Evolutionary conservation across 1,140 invertebrate species (phyloP).

Genomic region (Drosophila subobscura): DNA sequence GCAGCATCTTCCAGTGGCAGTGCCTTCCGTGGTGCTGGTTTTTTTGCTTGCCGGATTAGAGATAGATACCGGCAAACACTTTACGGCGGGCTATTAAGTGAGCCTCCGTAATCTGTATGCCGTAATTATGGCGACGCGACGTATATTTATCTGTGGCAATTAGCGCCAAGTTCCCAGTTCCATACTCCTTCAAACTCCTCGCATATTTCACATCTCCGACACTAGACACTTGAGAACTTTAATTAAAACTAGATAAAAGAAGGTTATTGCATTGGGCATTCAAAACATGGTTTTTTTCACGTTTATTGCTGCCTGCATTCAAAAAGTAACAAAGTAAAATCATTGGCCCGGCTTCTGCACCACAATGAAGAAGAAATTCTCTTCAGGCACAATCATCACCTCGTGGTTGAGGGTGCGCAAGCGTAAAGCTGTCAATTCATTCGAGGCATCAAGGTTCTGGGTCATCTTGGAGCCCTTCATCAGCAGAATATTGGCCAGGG

Average conservation of each 20-base stretch:
- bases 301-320: slow-evolving; percentile 3
- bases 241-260: slow-evolving; percentile 17
- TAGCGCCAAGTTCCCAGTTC: slow-evolving; percentile 52
- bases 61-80: slow-evolving; percentile 64
- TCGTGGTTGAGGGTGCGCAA: slow-evolving; percentile 96
- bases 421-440: slow-evolving; percentile 91
- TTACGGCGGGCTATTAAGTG: slow-evolving; percentile 76
- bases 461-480: slow-evolving; percentile 88
- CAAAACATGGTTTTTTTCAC: background rate
- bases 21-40: background rate
- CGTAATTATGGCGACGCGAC: slow-evolving; percentile 76
- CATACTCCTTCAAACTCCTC: slow-evolving; percentile 1
- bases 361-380: slow-evolving; percentile 88
- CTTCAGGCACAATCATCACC: slow-evolving; percentile 94
- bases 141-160: slow-evolving; percentile 76
- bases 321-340: background rate
- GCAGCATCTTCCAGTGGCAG: slow-evolving; percentile 21
- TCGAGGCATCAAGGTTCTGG: slow-evolving; percentile 89
- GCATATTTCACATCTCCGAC: slow-evolving; percentile 69
- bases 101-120: slow-evolving; percentile 71
- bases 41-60: slow-evolving; percentile 32
- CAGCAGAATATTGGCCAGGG: slow-evolving; percentile 86
- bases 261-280: slow-evolving; percentile 4
- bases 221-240: slow-evolving; percentile 27
- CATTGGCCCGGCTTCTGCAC: slow-evolving; percentile 86